Evolutionary conservation across 2,113 vertebrate species (phyloP).

Genomic region (Artemisiospiza belli): DNA sequence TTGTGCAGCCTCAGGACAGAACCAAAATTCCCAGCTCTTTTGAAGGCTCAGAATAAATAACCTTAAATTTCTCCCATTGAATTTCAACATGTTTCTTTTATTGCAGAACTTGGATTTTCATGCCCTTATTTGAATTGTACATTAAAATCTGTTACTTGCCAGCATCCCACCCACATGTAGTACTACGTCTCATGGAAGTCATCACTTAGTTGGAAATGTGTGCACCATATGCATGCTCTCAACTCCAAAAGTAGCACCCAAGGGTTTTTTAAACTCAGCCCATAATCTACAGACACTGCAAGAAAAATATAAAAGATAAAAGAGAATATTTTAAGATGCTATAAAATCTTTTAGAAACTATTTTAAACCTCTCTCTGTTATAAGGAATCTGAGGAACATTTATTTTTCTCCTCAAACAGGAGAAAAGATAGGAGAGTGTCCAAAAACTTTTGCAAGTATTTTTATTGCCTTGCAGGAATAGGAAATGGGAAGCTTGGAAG

Average conservation of each 20-base stretch:
- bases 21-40: slow-evolving; percentile 34
- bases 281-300: slow-evolving; percentile 73
- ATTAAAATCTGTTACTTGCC: slow-evolving; percentile 51
- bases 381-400: slow-evolving; percentile 51
- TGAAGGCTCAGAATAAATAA: slow-evolving; percentile 19
- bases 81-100: slow-evolving; percentile 41
- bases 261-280: slow-evolving; percentile 76
- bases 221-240: slow-evolving; percentile 74
- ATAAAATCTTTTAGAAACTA: slow-evolving; percentile 73
- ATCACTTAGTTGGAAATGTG: slow-evolving; percentile 71
- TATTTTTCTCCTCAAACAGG: slow-evolving; percentile 34
- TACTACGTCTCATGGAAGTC: slow-evolving; percentile 63
- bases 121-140: slow-evolving; percentile 66
- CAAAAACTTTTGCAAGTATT: slow-evolving; percentile 55
- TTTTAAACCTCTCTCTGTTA: slow-evolving; percentile 56
- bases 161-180: slow-evolving; percentile 52
- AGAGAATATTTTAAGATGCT: slow-evolving; percentile 74
- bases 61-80: slow-evolving; percentile 29
- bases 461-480: slow-evolving; percentile 52
- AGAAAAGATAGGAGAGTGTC: slow-evolving; percentile 54
- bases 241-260: slow-evolving; percentile 75
- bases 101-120: slow-evolving; percentile 47
- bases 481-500: slow-evolving; percentile 23
- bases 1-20: slow-evolving; percentile 9
- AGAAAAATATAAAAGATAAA: slow-evolving; percentile 80